Conservation (phyloP, 2,888 invertebrate species). For the Drosophila histrio region DNA sequence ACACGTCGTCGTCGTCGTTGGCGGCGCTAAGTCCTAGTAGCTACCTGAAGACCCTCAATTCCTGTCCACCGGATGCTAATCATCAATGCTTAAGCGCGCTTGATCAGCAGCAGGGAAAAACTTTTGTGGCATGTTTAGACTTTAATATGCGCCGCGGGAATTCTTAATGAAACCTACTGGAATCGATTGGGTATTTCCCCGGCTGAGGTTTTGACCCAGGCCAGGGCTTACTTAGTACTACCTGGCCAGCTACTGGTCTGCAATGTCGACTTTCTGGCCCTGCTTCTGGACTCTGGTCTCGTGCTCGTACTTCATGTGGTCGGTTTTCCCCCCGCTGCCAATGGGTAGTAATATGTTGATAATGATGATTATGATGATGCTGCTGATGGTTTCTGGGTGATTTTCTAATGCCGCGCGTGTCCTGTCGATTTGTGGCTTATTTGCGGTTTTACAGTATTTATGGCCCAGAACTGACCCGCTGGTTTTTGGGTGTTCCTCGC, state of each 20-base stretch:
- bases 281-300: slow-evolving; percentile 23
- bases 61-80: slow-evolving; percentile 68
- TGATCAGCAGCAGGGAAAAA: slow-evolving; percentile 60
- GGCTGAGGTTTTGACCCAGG: slow-evolving; percentile 5
- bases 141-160: slow-evolving; percentile 77
- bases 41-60: slow-evolving; percentile 36
- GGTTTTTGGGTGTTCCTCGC: slow-evolving; percentile 60
- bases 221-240: slow-evolving; percentile 42
- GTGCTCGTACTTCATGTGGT: slow-evolving; percentile 36
- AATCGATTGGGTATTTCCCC: slow-evolving; percentile 61
- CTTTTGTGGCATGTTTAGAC: slow-evolving; percentile 77
- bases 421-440: slow-evolving; percentile 68
- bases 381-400: slow-evolving; percentile 17
- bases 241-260: slow-evolving; percentile 42
- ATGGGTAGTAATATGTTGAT: slow-evolving; percentile 29
- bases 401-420: slow-evolving; percentile 66
- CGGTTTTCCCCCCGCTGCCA: slow-evolving; percentile 57
- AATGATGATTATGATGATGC: slow-evolving; percentile 51
- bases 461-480: slow-evolving; percentile 50
- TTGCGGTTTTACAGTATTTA: slow-evolving; percentile 68
- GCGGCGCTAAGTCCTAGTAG: slow-evolving; percentile 64
- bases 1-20: slow-evolving; percentile 6
- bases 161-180: slow-evolving; percentile 68
- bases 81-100: slow-evolving; percentile 64
- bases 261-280: slow-evolving; percentile 17